Percentiles rank a stretch among this genome's conserved stretches.
phyloP scores from a whole-genome alignment of 2,113 vertebrate genomes.

The Fregata magnificens region DNA sequence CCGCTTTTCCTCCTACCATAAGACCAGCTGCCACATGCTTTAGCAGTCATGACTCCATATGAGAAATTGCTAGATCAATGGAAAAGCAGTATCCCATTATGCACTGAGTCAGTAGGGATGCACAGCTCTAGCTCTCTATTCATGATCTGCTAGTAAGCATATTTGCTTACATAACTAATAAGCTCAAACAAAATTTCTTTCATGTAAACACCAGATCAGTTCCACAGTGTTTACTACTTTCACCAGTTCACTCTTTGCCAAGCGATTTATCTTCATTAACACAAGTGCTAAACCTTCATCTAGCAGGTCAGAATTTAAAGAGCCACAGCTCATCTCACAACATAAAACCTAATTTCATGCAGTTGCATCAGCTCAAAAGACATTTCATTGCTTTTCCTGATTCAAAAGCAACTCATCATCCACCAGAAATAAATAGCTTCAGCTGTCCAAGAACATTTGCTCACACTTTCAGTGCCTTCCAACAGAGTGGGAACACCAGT shows the following conservation, averaged over 20 bases:
- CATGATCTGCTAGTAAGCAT: background rate
- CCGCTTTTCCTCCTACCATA: background rate
- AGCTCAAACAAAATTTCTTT: background rate
- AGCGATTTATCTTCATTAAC: background rate
- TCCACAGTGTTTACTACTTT: background rate
- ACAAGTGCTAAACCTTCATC: background rate
- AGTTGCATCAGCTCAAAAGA: background rate
- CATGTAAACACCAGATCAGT: background rate
- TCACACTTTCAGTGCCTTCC: background rate
- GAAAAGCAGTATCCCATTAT: background rate
- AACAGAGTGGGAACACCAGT: background rate
- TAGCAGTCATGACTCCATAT: fast-evolving
- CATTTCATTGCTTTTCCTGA: background rate
- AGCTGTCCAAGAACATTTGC: background rate
- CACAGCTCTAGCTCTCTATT: background rate
- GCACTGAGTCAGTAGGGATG: background rate
- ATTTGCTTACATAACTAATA: background rate
- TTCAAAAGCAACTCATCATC: background rate
- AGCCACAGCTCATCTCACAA: background rate
- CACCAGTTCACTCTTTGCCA: background rate
- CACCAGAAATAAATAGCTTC: background rate
- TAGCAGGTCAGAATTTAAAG: background rate
- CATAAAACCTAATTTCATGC: background rate
- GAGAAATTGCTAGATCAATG: background rate
- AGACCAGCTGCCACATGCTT: background rate